Evolutionary conservation across 2,113 vertebrate genomes (phyloP).

Genomic region (Epinephelus moara): DNA sequence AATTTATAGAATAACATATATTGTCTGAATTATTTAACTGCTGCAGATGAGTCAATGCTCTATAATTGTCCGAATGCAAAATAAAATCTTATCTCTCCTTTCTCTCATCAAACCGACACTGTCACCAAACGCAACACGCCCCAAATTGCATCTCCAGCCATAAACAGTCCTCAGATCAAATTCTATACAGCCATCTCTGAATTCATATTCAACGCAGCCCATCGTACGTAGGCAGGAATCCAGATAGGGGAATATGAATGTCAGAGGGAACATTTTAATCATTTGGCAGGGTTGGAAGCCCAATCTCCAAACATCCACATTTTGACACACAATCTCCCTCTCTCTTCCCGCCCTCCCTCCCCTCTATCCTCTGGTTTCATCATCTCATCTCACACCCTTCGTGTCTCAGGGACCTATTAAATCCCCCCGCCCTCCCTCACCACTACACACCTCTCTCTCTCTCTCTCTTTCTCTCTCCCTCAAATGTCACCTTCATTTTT

Average conservation of each 20-base stretch:
- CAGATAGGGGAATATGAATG: conserved; percentile 84
- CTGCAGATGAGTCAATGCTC: background rate
- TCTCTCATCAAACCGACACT: conserved; percentile 26
- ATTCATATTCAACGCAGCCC: conserved; percentile 73
- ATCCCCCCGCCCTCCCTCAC: conserved; percentile 85
- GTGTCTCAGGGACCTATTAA: conserved; percentile 83
- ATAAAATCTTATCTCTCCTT: conserved; percentile 29
- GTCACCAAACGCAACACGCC: conserved; percentile 45
- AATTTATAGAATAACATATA: background rate
- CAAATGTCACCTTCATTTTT: conserved; percentile 85
- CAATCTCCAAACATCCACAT: conserved; percentile 86
- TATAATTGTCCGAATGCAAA: background rate
- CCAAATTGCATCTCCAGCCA: conserved; percentile 66
- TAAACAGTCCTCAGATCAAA: conserved; percentile 72
- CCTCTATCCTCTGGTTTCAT: conserved; percentile 81
- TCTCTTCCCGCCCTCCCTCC: conserved; percentile 70
- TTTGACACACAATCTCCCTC: conserved; percentile 84
- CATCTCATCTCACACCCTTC: conserved; percentile 84
- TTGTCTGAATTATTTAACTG: background rate
- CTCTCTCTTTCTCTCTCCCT: conserved; percentile 48
- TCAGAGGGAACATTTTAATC: conserved; percentile 85
- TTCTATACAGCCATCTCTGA: conserved; percentile 65
- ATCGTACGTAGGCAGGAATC: conserved; percentile 67
- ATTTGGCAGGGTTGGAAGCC: conserved; percentile 83
- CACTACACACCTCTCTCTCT: conserved; percentile 81